Conservation (phyloP, 1,140 invertebrate species). For the Macrocentrus cingulum region DNA sequence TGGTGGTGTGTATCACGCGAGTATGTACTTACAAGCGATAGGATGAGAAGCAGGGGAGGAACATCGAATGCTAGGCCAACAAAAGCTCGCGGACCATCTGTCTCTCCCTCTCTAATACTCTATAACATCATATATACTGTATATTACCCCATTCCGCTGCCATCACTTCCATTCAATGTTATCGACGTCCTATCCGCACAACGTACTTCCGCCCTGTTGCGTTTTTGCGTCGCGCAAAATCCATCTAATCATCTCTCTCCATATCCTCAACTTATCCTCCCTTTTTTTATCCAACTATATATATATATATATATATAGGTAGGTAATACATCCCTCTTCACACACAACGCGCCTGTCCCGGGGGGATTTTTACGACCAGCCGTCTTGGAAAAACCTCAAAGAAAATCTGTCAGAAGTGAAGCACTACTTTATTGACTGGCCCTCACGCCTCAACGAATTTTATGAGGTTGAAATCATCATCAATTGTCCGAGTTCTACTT, state of each 20-base stretch:
- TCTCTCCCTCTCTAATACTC: background rate
- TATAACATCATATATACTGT: background rate
- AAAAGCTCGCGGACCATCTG: constrained; percentile 11
- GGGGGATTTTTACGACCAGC: constrained; percentile 24
- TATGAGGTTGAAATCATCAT: too few species aligned
- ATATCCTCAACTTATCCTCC: background rate
- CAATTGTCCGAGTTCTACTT: too few species aligned
- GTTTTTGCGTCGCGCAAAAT: constrained; percentile 26
- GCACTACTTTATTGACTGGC: constrained; percentile 13
- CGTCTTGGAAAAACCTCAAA: constrained; percentile 6
- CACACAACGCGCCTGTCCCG: too few species aligned
- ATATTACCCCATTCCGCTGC: background rate
- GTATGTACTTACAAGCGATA: constrained; percentile 3
- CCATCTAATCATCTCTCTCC: constrained; percentile 6
- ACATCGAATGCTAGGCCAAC: constrained; percentile 19
- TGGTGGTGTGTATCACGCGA: constrained; percentile 7
- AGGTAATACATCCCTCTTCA: background rate
- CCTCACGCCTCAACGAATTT: too few species aligned
- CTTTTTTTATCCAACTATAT: constrained; percentile 8
- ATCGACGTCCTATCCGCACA: constrained; percentile 32
- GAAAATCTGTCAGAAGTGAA: constrained; percentile 10
- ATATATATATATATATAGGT: constrained; percentile 1
- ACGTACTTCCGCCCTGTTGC: constrained; percentile 47
- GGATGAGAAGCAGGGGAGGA: background rate
- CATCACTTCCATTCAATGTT: constrained; percentile 24